A percentile compares a stretch with the other conserved stretches of the same genome.
Evolutionary conservation across 1,140 invertebrate genomes (phyloP).

Genomic region (Phortica variegata): DNA sequence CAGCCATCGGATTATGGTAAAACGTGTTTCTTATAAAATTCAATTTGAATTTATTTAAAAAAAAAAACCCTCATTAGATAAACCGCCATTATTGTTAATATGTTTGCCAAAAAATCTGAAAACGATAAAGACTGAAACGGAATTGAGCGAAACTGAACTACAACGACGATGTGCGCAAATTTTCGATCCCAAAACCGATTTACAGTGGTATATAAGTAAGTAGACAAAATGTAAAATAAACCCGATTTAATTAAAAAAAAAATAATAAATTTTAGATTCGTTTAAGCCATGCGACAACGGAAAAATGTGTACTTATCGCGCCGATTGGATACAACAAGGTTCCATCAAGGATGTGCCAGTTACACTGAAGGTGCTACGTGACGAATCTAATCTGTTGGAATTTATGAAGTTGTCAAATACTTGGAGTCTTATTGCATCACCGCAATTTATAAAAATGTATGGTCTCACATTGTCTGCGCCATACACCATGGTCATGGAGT

Average conservation of each 20-base stretch:
- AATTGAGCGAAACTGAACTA: conserved; percentile 41
- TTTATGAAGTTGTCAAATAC: conserved; percentile 73
- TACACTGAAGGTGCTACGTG: conserved; percentile 73
- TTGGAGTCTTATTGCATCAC: conserved; percentile 74
- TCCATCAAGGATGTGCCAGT: conserved; percentile 70
- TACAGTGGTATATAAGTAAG: conserved; percentile 67
- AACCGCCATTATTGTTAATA: conserved; percentile 69
- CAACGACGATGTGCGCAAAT: conserved; percentile 41
- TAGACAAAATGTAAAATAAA: too few relatives aligned
- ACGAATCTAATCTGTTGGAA: conserved; percentile 66
- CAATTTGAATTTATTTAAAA: conserved; percentile 18
- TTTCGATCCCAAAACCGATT: conserved; percentile 61
- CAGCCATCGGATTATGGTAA: conserved; percentile 83
- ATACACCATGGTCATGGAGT: conserved; percentile 80
- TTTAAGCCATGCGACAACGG: conserved; percentile 63
- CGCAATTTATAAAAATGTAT: conserved; percentile 71
- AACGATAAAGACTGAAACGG: conserved; percentile 50
- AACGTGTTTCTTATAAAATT: too few relatives aligned
- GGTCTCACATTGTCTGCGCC: conserved; percentile 74
- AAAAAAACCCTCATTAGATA: too few relatives aligned
- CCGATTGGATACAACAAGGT: conserved; percentile 66
- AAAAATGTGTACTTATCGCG: conserved; percentile 66
- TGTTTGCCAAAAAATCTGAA: conserved; percentile 61
- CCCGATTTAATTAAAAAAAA: not conserved
- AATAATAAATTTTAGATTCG: conserved; percentile 58